Evolutionary conservation across 2,113 vertebrate species (phyloP).

Genomic region (Dryoscopus gambensis): DNA sequence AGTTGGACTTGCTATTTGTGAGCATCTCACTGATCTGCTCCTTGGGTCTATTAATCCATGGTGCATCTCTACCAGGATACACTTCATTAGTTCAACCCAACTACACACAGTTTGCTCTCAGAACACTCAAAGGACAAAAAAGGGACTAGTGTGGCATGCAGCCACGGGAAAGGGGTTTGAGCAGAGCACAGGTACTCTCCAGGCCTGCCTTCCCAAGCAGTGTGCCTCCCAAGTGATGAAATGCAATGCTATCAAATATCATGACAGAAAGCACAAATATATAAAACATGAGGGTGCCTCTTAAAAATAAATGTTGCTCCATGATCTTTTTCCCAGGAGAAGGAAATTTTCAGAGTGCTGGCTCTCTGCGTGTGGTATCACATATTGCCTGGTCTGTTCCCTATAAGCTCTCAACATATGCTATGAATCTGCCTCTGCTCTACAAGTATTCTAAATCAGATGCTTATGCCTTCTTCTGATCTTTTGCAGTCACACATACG

Average conservation of each 20-base stretch:
- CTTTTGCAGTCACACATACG: conserved; percentile 8
- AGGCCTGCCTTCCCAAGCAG: neutral
- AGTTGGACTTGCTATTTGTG: neutral
- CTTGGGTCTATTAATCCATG: neutral
- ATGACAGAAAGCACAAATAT: neutral
- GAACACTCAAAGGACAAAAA: neutral
- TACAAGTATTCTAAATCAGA: conserved; percentile 47
- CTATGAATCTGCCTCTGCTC: conserved; percentile 10
- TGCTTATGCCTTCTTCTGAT: conserved; percentile 42
- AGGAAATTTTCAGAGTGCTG: conserved; percentile 5
- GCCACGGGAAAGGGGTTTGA: neutral
- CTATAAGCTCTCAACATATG: conserved; percentile 47
- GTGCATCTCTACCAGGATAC: neutral
- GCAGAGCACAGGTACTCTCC: neutral
- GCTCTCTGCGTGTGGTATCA: conserved; percentile 41
- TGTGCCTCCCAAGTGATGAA: neutral
- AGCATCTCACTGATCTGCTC: neutral
- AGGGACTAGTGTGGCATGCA: neutral
- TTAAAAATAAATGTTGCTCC: conserved; percentile 33
- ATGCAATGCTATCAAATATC: neutral
- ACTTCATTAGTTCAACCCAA: neutral
- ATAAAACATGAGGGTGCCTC: conserved; percentile 25
- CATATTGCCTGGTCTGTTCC: conserved; percentile 17
- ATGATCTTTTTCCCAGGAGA: conserved; percentile 25
- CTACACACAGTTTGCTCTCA: neutral